Evolutionary conservation across 2,888 invertebrate genomes (phyloP).

Genomic region (Erebia aethiops): DNA sequence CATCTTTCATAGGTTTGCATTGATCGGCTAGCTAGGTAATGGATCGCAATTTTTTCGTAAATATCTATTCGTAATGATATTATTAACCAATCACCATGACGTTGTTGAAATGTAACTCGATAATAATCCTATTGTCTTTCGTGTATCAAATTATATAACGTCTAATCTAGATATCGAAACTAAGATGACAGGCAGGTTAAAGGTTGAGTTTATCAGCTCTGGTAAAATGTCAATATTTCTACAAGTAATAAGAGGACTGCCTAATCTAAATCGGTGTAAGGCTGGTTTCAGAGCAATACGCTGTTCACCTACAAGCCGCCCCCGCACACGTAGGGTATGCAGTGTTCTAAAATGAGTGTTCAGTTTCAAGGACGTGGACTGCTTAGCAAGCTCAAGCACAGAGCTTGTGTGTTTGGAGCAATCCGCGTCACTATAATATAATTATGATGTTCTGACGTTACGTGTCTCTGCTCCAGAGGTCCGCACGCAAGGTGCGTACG

Average conservation of each 20-base stretch:
- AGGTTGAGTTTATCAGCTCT: background rate
- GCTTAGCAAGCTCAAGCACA: too few species aligned
- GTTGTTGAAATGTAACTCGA: slow-evolving; percentile 11
- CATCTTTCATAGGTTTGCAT: too few species aligned
- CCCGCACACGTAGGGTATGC: too few species aligned
- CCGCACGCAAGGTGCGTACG: too few species aligned
- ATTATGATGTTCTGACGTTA: too few species aligned
- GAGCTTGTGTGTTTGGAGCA: too few species aligned
- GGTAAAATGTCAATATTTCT: slow-evolving; percentile 11
- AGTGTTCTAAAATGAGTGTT: too few species aligned
- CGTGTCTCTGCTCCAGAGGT: too few species aligned
- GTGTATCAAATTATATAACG: slow-evolving; percentile 7
- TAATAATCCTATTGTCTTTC: slow-evolving; percentile 26
- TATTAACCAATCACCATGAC: slow-evolving; percentile 28
- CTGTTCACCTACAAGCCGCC: too few species aligned
- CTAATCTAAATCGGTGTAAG: background rate
- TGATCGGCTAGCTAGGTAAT: background rate
- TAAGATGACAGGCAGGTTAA: slow-evolving; percentile 8
- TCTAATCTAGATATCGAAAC: slow-evolving; percentile 18
- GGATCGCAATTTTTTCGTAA: slow-evolving; percentile 4
- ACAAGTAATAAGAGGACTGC: background rate
- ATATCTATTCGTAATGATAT: slow-evolving; percentile 25
- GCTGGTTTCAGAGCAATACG: too few species aligned
- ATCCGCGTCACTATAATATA: too few species aligned
- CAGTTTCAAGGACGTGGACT: too few species aligned